Conservation (phyloP, 2,113 vertebrate genomes). For the Pelmatolapia mariae region DNA sequence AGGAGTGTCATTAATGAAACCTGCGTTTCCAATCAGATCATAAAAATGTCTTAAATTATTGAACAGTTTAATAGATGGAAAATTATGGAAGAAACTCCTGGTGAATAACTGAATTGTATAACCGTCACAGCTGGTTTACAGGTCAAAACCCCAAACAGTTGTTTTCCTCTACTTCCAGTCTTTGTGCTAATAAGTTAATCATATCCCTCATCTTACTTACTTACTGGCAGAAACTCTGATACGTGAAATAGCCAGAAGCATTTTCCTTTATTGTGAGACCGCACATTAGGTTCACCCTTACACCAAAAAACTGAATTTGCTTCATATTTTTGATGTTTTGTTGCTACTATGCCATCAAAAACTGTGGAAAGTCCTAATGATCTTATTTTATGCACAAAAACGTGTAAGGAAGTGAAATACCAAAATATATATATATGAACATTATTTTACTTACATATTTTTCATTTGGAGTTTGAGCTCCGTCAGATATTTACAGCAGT, state of each 20-base stretch:
- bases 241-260: fast-evolving
- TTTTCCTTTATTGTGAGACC: neutral
- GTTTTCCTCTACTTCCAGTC: neutral
- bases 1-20: neutral
- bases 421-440: fast-evolving
- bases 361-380: neutral
- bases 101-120: neutral
- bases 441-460: neutral
- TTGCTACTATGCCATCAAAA: neutral
- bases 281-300: fast-evolving
- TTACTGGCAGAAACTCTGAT: neutral
- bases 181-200: neutral
- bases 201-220: neutral
- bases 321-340: neutral
- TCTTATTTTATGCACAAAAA: no score
- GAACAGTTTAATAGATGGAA: neutral
- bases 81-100: neutral
- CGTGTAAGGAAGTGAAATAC: neutral
- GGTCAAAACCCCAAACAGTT: neutral
- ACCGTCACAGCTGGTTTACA: neutral
- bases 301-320: neutral
- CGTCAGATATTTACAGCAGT: neutral
- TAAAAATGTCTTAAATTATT: neutral
- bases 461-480: neutral
- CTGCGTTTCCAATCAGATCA: neutral